Evolutionary conservation across 2,113 vertebrate genomes (phyloP).

Genomic region (Mormyrus iriodes): DNA sequence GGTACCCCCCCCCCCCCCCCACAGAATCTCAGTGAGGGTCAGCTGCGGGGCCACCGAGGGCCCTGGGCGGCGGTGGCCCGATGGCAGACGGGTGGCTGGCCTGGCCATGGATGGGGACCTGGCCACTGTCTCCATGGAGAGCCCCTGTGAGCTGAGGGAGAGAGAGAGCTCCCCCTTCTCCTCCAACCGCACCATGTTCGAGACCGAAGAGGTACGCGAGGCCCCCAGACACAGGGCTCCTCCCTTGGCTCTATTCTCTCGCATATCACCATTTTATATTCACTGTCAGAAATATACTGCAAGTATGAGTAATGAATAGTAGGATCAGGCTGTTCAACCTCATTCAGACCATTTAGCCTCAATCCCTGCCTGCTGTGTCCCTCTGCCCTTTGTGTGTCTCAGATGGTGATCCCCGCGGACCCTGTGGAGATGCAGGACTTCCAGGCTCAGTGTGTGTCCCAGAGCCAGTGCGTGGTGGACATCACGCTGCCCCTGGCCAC

Average conservation of each 20-base stretch:
- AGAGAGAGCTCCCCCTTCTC: conserved; percentile 81
- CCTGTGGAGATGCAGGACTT: conserved; percentile 81
- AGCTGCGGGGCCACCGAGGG: conserved; percentile 56
- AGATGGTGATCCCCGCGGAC: conserved; percentile 92
- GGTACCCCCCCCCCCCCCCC: background rate
- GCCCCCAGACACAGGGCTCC: background rate
- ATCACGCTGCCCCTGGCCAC: conserved; percentile 68
- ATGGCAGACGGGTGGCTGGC: conserved; percentile 33
- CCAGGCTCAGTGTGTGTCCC: conserved; percentile 71
- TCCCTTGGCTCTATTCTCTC: background rate
- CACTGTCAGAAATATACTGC: background rate
- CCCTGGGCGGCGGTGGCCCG: conserved; percentile 44
- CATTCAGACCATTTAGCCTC: background rate
- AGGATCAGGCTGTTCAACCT: background rate
- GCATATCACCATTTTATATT: background rate
- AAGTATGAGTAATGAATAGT: background rate
- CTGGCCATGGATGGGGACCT: conserved; percentile 62
- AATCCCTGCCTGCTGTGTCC: background rate
- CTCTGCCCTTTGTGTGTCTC: background rate
- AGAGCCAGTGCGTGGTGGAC: conserved; percentile 75
- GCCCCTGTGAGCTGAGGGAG: conserved; percentile 73
- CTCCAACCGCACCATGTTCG: conserved; percentile 87
- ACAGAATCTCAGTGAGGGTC: conserved; percentile 60
- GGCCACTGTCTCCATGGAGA: conserved; percentile 67
- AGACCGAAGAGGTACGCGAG: conserved; percentile 75